Evolutionary conservation across 2,888 invertebrate genomes (phyloP), one percentile per base, ranked within the genome.

Genomic region (Athripsodes cinereus): DNA sequence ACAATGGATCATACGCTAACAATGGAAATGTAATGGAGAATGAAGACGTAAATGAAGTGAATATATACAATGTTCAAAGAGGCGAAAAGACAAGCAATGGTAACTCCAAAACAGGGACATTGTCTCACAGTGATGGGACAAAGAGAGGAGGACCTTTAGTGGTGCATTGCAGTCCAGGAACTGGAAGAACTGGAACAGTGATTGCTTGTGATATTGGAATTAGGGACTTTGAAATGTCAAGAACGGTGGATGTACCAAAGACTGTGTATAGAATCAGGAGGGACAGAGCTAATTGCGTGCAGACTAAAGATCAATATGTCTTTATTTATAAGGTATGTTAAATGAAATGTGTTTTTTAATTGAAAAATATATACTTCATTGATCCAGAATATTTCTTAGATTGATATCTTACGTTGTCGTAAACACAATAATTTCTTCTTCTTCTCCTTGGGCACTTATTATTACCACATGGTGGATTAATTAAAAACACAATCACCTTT

Each of bases 301-400:
- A 93, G 73, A 95, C 94, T 60, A 85, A 88, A 68, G 92, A 95
- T 68, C 96, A 96, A 76, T 96, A 96, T 74, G 84, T 86, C 68
- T 92, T 94, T 75, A 87, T 96, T 64, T 95, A 96, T 73, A 90
- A 91, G 86, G 95, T 92, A 70, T 65, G 64, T 55, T 20, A 47
- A 16, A n/a, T n/a, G n/a, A n/a, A n/a, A n/a, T n/a, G n/a, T n/a
- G n/a, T n/a, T n/a, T n/a, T n/a, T n/a, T n/a, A n/a, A n/a, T n/a
- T n/a, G n/a, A n/a, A n/a, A n/a, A n/a, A n/a, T n/a, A n/a, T n/a
- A n/a, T n/a, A n/a, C n/a, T n/a, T n/a, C n/a, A n/a, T n/a, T n/a
- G n/a, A n/a, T n/a, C n/a, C n/a, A n/a, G n/a, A n/a, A n/a, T n/a
- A n/a, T n/a, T n/a, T n/a, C n/a, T n/a, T n/a, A n/a, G n/a, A n/a